Conservation (phyloP, 2,113 vertebrate species). For the Eudorcas thomsonii region DNA sequence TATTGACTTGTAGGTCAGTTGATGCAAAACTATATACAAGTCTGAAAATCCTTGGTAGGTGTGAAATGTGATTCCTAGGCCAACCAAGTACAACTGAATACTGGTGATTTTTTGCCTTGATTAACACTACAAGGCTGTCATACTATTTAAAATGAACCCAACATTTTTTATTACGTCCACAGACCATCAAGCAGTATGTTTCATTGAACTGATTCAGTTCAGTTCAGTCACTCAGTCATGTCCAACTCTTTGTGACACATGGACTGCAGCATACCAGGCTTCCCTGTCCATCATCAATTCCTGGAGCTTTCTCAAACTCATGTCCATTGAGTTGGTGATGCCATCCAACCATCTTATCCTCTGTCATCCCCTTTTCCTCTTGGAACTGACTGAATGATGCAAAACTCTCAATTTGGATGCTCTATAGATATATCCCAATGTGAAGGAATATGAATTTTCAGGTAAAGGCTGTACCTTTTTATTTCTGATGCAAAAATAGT, state of each 20-base stretch:
- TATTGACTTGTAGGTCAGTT: neutral
- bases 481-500: neutral
- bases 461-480: neutral
- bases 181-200: neutral
- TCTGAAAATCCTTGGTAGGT: neutral
- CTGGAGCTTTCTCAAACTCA: neutral
- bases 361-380: neutral
- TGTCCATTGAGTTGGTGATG: neutral
- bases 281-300: neutral
- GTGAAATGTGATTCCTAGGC: neutral
- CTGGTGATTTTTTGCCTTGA: neutral
- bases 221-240: neutral
- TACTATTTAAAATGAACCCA: neutral
- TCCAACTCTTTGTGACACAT: fast-evolving
- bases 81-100: neutral
- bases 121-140: neutral
- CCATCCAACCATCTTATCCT: neutral
- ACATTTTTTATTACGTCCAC: neutral
- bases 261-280: neutral
- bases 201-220: neutral
- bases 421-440: neutral
- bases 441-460: neutral
- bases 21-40: neutral
- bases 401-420: neutral
- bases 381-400: neutral